Percentiles rank a stretch among this genome's conserved stretches.
These are phyloP conservation scores for Philaethria dido DNA, from an alignment of 2,888 invertebrate species.

Conservation along the genomic window DNA sequence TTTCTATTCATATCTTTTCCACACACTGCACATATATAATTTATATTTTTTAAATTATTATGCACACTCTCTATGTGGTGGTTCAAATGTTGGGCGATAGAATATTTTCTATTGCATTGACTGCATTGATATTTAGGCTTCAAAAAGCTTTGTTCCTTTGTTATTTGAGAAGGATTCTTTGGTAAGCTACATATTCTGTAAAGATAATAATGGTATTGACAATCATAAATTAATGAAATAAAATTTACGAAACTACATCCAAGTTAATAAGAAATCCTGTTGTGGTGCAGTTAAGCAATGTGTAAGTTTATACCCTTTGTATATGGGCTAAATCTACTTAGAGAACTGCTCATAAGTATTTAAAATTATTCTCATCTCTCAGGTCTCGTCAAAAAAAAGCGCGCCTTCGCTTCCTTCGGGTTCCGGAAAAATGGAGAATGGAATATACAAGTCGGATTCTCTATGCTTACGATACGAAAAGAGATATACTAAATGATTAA, in stretches of 20 bases:
- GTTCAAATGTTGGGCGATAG: constrained; percentile 47
- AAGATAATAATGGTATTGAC: constrained; percentile 10
- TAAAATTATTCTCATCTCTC: too few relatives aligned
- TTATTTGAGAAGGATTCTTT: constrained; percentile 43
- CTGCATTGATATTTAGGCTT: constrained; percentile 50
- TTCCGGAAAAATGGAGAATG: too few relatives aligned
- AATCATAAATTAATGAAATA: too few relatives aligned
- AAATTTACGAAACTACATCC: too few relatives aligned
- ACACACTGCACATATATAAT: constrained; percentile 49
- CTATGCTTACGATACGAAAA: background rate
- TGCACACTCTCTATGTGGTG: constrained; percentile 50
- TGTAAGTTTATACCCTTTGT: too few relatives aligned
- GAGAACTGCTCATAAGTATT: too few relatives aligned
- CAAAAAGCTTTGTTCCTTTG: constrained; percentile 41
- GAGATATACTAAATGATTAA: background rate
- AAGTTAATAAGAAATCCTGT: too few relatives aligned
- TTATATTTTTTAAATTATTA: constrained; percentile 37
- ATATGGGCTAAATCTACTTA: too few relatives aligned
- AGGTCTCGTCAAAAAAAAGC: too few relatives aligned
- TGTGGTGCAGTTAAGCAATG: too few relatives aligned
- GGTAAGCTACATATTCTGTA: constrained; percentile 46
- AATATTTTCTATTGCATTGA: constrained; percentile 51
- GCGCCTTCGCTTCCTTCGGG: too few relatives aligned
- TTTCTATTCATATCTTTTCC: constrained; percentile 49
- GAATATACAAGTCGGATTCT: too few relatives aligned